These are phyloP conservation scores for Parnassius apollo DNA, from an alignment of 2,888 invertebrate genomes.

Conservation along the genomic window DNA sequence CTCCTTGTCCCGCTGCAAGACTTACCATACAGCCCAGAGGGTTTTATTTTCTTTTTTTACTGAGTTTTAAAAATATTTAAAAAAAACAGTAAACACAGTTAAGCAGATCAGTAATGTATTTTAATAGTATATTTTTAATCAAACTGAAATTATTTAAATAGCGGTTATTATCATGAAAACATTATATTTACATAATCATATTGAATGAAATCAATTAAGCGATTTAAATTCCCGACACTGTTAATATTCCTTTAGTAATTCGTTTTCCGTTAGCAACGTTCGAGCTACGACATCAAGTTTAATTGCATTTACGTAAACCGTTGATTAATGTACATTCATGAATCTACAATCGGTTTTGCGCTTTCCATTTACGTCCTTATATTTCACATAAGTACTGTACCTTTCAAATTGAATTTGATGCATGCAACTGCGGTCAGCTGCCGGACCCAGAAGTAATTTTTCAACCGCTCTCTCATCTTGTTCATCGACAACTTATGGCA, in stretches of 20 bases:
- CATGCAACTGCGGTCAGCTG: slow-evolving; percentile 31
- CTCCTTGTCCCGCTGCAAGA: too few relatives aligned
- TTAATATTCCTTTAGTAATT: slow-evolving; percentile 7
- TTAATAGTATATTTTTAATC: too few relatives aligned
- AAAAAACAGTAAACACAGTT: too few relatives aligned
- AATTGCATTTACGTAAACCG: slow-evolving; percentile 39
- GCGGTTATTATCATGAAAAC: too few relatives aligned
- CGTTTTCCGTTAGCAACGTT: slow-evolving; percentile 24
- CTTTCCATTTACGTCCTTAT: slow-evolving; percentile 30
- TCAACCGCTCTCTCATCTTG: slow-evolving; percentile 19
- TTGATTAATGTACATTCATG: slow-evolving; percentile 59
- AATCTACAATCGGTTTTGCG: slow-evolving; percentile 38
- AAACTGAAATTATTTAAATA: too few relatives aligned
- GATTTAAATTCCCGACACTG: neutral
- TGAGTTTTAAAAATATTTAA: too few relatives aligned
- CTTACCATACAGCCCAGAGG: too few relatives aligned
- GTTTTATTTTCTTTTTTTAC: too few relatives aligned
- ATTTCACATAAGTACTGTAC: slow-evolving; percentile 26
- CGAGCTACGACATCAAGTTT: slow-evolving; percentile 29
- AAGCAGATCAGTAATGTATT: too few relatives aligned
- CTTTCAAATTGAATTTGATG: slow-evolving; percentile 32
- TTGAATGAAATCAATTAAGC: neutral
- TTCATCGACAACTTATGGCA: slow-evolving; percentile 15
- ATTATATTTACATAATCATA: too few relatives aligned
- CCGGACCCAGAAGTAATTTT: slow-evolving; percentile 32